phyloP scores from a whole-genome alignment of 2,797 vertebrate species.

The Myripristis jacobus region DNA sequence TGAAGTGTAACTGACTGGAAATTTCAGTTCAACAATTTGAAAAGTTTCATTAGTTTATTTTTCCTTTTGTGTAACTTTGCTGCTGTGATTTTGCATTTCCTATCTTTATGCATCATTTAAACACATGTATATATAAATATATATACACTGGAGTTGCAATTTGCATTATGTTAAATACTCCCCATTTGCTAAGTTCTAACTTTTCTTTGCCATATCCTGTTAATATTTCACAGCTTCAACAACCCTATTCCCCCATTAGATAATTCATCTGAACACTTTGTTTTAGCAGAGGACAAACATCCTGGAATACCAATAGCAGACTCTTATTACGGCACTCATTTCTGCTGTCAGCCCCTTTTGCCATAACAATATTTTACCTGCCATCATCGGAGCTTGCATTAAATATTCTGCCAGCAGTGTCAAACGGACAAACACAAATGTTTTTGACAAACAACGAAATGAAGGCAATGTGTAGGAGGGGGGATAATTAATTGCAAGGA shows the following conservation, averaged over 20 bases:
- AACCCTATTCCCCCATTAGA: constrained; percentile 20
- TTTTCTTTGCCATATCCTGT: background rate
- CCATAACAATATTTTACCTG: background rate
- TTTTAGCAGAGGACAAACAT: constrained; percentile 10
- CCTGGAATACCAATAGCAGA: background rate
- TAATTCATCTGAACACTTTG: constrained; percentile 21
- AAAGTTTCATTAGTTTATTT: too few species aligned
- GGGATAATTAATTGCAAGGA: constrained; percentile 9
- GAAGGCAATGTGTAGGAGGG: background rate
- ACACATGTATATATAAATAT: too few species aligned
- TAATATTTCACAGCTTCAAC: constrained; percentile 4
- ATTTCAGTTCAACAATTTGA: too few species aligned
- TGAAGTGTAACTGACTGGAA: too few species aligned
- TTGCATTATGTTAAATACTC: background rate
- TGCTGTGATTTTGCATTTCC: too few species aligned
- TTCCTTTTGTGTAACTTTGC: too few species aligned
- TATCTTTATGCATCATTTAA: too few species aligned
- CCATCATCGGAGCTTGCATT: background rate
- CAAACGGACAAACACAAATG: background rate
- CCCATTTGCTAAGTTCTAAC: background rate
- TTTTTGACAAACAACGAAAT: constrained; percentile 9
- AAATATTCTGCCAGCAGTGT: constrained; percentile 9
- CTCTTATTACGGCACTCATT: background rate
- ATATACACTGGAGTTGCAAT: too few species aligned
- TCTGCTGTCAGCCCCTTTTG: background rate